Evolutionary conservation across 2,797 vertebrate genomes (phyloP).

Genomic region (Phrynocephalus guinanensis): DNA sequence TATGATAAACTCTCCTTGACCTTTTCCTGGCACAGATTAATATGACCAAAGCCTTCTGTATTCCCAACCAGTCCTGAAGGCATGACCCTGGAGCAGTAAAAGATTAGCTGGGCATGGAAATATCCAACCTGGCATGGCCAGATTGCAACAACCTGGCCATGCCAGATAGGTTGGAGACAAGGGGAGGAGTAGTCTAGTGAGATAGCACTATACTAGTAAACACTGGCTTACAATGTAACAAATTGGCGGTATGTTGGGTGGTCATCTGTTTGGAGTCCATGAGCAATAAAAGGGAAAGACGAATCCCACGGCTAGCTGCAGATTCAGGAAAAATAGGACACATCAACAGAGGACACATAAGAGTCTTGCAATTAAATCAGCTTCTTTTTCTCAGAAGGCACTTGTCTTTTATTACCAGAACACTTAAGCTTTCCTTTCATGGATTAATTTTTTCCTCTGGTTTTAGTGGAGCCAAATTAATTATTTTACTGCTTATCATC

Average conservation of each 20-base stretch:
- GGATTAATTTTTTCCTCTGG: not conserved
- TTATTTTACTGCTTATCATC: constrained; percentile 59
- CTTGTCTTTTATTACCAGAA: constrained; percentile 42
- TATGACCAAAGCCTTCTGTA: too few species aligned
- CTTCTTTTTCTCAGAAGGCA: constrained; percentile 17
- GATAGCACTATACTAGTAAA: too few species aligned
- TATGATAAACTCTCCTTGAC: too few species aligned
- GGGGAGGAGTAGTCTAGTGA: not conserved
- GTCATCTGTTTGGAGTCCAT: not conserved
- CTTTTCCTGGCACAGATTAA: too few species aligned
- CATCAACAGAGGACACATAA: not conserved
- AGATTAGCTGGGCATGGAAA: not conserved
- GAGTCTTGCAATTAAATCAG: not conserved
- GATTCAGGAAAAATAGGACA: not conserved
- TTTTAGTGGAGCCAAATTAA: constrained; percentile 22
- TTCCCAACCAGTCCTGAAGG: too few species aligned
- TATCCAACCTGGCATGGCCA: not conserved
- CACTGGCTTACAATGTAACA: not conserved
- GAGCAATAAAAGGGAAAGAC: not conserved
- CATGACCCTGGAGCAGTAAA: not conserved
- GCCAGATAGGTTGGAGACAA: not conserved
- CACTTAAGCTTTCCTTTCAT: constrained; percentile 38
- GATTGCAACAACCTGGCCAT: not conserved
- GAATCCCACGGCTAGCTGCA: not conserved
- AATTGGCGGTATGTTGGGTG: constrained; percentile 1